Conservation (phyloP, 1,140 invertebrate genomes). For the Caligus rogercresseyi region DNA sequence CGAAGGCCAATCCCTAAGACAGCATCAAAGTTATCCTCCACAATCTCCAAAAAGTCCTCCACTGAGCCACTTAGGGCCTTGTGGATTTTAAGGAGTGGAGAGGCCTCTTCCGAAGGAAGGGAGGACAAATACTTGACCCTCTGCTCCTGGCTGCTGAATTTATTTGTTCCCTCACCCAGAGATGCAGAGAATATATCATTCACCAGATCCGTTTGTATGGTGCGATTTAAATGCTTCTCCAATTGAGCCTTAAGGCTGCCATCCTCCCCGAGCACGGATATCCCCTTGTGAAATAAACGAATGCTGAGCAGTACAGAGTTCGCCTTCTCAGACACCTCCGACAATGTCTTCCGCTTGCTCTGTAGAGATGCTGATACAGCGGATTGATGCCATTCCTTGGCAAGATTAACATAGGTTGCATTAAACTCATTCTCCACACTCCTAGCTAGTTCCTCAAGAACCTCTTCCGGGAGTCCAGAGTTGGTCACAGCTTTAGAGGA, state of each 20-base stretch:
- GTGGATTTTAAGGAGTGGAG: slow-evolving; percentile 29
- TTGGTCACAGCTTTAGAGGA: slow-evolving; percentile 39
- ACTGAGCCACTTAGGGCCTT: slow-evolving; percentile 31
- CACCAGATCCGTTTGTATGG: slow-evolving; percentile 59
- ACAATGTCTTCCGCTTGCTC: slow-evolving; percentile 51
- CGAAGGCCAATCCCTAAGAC: slow-evolving; percentile 57
- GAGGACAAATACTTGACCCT: background rate
- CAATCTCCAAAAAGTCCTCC: slow-evolving; percentile 54
- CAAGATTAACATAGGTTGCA: slow-evolving; percentile 37
- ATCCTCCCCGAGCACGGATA: slow-evolving; percentile 38
- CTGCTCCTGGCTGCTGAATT: slow-evolving; percentile 32
- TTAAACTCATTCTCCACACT: slow-evolving; percentile 30
- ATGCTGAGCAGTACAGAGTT: slow-evolving; percentile 52
- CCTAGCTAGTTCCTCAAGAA: slow-evolving; percentile 30
- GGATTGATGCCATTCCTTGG: slow-evolving; percentile 48
- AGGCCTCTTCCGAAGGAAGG: slow-evolving; percentile 41
- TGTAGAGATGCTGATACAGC: slow-evolving; percentile 45
- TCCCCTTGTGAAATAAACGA: slow-evolving; percentile 63
- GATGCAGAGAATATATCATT: slow-evolving; percentile 45
- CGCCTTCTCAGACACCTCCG: slow-evolving; percentile 59
- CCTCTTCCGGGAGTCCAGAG: slow-evolving; percentile 33
- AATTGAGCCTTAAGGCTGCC: slow-evolving; percentile 45
- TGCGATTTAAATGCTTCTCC: slow-evolving; percentile 61
- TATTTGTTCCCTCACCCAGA: slow-evolving; percentile 27
- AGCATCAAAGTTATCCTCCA: slow-evolving; percentile 48